Base-by-base conservation (phyloP, 2,113 vertebrate genomes). In the Ia io region DNA sequence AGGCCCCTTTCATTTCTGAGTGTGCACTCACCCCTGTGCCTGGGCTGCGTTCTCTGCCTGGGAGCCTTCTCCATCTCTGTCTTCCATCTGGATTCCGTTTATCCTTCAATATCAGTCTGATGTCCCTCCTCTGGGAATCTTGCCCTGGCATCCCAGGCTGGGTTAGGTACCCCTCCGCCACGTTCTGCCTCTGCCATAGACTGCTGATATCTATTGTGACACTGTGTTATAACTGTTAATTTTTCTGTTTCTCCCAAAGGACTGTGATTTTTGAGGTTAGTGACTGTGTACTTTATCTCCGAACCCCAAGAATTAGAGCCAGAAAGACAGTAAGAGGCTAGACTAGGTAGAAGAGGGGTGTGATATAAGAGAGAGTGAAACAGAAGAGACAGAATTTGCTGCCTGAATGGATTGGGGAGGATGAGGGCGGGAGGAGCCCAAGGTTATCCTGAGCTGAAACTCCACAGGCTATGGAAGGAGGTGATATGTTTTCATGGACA, bases 21-120 rank as follows among this genome's bases (percentile, higher is more conserved):
- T 1, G 3, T n/a, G 9, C 51, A 3, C 13, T 14, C 2, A 1
- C 22, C 1, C 11, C 73, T 2, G 5, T 10, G 32, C 42, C 42
- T 44, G 28, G 3, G 7, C 47, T 69, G n/a, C 22, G 7, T 6
- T 69, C 12, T 1, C 17, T 71, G 65, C 80, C 73, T 17, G 22
- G 20, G 18, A 65, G 25, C 76, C 42, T 6, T 37, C 77, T 71
- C n/a, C n/a, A 28, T 32, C 40, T 47, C 28, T 53, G 6, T 22
- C 40, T 49, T 82, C 53, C 22, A 1, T 20, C 23, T 23, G 30
- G 28, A 84, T 85, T 70, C 53, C 12, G 4, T 12, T 42, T 40
- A 4, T 7, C 63, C 69, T 13, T 61, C 53, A 42, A 0, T 17
- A 37, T 56, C 56, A 16, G 67, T 30, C 78, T 61, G n/a, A 53